These are phyloP conservation scores for Chouioia cunea DNA, from an alignment of 2,888 invertebrate genomes.

Conservation along the genomic window DNA sequence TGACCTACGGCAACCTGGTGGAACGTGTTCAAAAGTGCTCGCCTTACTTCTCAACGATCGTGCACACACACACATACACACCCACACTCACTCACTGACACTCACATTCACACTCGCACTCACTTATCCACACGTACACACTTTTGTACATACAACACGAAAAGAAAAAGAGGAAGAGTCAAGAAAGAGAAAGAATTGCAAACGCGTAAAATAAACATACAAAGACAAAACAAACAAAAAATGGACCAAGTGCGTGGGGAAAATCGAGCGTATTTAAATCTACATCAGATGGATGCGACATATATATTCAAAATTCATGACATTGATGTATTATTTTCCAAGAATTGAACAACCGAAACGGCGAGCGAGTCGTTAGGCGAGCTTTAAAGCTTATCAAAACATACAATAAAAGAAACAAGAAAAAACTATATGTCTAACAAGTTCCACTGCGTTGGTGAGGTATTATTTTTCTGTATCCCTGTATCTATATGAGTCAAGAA, in stretches of 20 bases:
- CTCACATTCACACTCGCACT: no score
- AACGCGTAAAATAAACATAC: neutral
- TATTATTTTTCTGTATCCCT: slow-evolving; percentile 68
- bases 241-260: slow-evolving; percentile 44
- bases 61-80: no score
- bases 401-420: slow-evolving; percentile 28
- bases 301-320: slow-evolving; percentile 20
- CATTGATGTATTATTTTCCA: neutral
- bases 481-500: slow-evolving; percentile 59
- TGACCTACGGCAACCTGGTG: slow-evolving; percentile 61
- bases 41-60: slow-evolving; percentile 17
- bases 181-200: slow-evolving; percentile 1
- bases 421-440: slow-evolving; percentile 50
- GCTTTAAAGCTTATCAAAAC: slow-evolving; percentile 36
- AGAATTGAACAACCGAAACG: slow-evolving; percentile 38
- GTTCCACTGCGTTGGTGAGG: slow-evolving; percentile 64
- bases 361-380: slow-evolving; percentile 20
- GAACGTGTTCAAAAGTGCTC: slow-evolving; percentile 53
- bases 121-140: no score
- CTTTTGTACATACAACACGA: slow-evolving; percentile 43
- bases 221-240: slow-evolving; percentile 34
- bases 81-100: no score
- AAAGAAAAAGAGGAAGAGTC: neutral
- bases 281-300: no score
- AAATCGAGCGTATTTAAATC: slow-evolving; percentile 26